Evolutionary conservation across 1,140 invertebrate species (phyloP).

Genomic region (Brachionus rotundiformis): DNA sequence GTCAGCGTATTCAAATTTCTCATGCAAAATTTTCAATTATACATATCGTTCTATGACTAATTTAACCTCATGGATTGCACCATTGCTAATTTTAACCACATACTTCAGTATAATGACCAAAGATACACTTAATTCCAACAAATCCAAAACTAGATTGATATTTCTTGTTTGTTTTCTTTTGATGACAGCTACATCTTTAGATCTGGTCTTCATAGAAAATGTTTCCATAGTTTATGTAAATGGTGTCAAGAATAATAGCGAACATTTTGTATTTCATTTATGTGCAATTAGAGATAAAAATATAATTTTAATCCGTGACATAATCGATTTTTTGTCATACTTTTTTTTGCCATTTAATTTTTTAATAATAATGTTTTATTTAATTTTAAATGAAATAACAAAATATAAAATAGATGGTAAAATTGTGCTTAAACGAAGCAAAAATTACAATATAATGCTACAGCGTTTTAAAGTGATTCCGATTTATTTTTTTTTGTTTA

Average conservation of each 20-base stretch:
- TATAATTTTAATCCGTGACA: not conserved
- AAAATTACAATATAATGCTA: not conserved
- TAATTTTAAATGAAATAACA: not conserved
- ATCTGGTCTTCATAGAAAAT: conserved; percentile 2
- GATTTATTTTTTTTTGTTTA: not conserved
- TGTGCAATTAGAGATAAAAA: not conserved
- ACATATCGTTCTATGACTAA: conserved; percentile 5
- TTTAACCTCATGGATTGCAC: conserved; percentile 44
- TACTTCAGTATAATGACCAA: conserved; percentile 26
- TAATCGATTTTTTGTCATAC: conserved; percentile 17
- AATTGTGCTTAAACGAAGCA: not conserved
- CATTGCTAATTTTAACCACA: conserved; percentile 42
- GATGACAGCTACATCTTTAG: not conserved
- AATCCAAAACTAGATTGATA: not conserved
- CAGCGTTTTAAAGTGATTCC: conserved; percentile 2
- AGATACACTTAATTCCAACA: not conserved
- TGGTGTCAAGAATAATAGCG: not conserved
- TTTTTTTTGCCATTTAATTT: conserved; percentile 28
- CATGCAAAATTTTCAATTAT: conserved; percentile 40
- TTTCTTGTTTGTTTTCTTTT: not conserved
- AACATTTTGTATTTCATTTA: not conserved
- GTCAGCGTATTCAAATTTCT: not conserved
- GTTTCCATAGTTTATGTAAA: not conserved
- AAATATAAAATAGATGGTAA: conserved; percentile 14
- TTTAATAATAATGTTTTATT: not conserved